Percentiles rank a stretch among this genome's conserved stretches.
These are phyloP conservation scores for Synergus umbraculus DNA, from an alignment of 2,888 invertebrate species.

Conservation along the genomic window DNA sequence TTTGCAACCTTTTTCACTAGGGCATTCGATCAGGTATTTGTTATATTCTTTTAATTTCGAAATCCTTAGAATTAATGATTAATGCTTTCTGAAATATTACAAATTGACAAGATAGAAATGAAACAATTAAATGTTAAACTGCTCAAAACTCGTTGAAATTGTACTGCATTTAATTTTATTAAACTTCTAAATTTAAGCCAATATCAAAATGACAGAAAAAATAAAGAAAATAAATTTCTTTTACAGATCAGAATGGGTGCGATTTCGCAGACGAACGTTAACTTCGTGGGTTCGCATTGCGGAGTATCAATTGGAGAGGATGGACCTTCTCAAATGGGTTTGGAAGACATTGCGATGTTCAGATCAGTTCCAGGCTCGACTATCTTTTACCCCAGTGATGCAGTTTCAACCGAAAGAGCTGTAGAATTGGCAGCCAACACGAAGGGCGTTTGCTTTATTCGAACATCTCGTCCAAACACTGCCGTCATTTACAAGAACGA, in stretches of 20 bases:
- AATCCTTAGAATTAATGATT: constrained; percentile 26
- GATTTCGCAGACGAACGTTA: constrained; percentile 98
- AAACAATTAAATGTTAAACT: not conserved
- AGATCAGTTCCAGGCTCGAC: constrained; percentile 91
- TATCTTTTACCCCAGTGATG: constrained; percentile 91
- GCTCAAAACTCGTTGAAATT: too few species aligned
- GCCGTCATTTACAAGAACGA: constrained; percentile 91
- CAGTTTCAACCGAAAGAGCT: constrained; percentile 95
- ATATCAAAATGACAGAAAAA: not conserved
- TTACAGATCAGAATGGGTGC: constrained; percentile 97
- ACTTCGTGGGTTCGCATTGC: constrained; percentile 97
- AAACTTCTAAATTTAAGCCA: not conserved
- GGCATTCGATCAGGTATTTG: constrained; percentile 93
- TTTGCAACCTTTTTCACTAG: constrained; percentile 99
- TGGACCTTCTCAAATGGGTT: constrained; percentile 99
- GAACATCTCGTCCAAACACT: constrained; percentile 96
- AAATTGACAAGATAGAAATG: not conserved
- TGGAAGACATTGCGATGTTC: constrained; percentile 99
- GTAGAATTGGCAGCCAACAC: constrained; percentile 98
- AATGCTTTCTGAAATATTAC: constrained; percentile 1
- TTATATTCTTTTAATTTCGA: not conserved
- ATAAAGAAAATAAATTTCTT: constrained; percentile 44
- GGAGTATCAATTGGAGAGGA: constrained; percentile 99
- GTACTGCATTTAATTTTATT: too few species aligned
- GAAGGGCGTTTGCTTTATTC: constrained; percentile 95